phyloP scores from a whole-genome alignment of 1,140 invertebrate species.

The Drosophila micromelanica region DNA sequence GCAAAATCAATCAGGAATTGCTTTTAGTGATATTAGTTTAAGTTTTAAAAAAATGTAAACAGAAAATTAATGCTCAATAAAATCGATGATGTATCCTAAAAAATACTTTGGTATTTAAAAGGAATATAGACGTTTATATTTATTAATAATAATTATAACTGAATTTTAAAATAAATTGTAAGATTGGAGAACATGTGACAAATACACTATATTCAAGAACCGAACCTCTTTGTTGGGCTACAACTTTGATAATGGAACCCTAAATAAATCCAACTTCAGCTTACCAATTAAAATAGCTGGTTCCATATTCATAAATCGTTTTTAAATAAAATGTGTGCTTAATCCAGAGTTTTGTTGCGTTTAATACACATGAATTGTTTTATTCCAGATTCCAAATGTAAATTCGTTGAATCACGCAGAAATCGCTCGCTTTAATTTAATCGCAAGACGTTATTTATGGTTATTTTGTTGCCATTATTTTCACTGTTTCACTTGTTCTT shows the following conservation, averaged over 20 bases:
- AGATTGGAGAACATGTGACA: too few relatives aligned
- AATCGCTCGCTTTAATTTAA: conserved; percentile 30
- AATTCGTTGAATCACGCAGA: conserved; percentile 63
- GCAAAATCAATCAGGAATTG: background rate
- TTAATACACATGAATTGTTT: conserved; percentile 34
- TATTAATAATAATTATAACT: too few relatives aligned
- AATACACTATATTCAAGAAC: too few relatives aligned
- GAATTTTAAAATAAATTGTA: too few relatives aligned
- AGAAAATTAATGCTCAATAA: too few relatives aligned
- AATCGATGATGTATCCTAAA: too few relatives aligned
- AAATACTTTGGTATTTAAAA: too few relatives aligned
- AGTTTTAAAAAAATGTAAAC: background rate
- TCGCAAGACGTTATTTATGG: conserved; percentile 11
- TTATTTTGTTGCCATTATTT: conserved; percentile 16
- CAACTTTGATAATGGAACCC: too few relatives aligned
- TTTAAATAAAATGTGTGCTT: conserved; percentile 21
- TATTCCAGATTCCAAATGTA: conserved; percentile 28
- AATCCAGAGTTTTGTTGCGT: conserved; percentile 31
- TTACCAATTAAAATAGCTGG: conserved; percentile 82
- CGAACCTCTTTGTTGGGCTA: too few relatives aligned
- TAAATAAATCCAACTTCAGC: background rate
- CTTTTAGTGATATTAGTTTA: background rate
- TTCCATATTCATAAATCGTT: conserved; percentile 66
- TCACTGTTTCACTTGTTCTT: conserved; percentile 21
- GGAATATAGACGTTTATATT: too few relatives aligned